Percentiles rank a stretch among this genome's conserved stretches.
These are phyloP conservation scores for Mus pahari DNA, from an alignment of 2,113 vertebrate genomes.

Conservation along the genomic window DNA sequence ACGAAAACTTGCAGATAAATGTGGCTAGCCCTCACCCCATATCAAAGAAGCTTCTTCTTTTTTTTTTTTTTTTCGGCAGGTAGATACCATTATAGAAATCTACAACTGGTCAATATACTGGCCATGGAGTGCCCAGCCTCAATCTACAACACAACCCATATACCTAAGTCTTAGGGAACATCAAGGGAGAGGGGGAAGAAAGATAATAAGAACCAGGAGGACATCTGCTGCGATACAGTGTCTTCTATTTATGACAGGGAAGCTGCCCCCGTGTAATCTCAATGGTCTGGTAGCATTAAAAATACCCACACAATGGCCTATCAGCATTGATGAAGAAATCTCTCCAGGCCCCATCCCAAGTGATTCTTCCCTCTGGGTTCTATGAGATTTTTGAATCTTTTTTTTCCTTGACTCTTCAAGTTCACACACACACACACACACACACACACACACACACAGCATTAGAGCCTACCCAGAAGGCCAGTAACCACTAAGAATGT, in stretches of 20 bases:
- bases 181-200: background rate
- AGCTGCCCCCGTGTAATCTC: background rate
- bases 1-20: background rate
- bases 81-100: background rate
- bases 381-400: background rate
- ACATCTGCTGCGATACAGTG: background rate
- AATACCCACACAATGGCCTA: background rate
- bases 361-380: background rate
- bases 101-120: background rate
- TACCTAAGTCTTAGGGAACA: background rate
- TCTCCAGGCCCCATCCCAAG: background rate
- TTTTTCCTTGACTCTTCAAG: constrained; percentile 32
- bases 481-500: background rate
- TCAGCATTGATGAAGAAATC: background rate
- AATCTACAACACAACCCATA: background rate
- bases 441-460: background rate
- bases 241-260: background rate
- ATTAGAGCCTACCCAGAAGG: background rate
- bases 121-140: background rate
- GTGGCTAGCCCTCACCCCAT: no score
- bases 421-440: background rate
- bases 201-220: background rate
- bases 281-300: background rate
- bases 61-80: background rate
- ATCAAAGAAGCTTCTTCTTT: background rate